Conservation (phyloP, 2,888 invertebrate species). For the Operophtera brumata region DNA sequence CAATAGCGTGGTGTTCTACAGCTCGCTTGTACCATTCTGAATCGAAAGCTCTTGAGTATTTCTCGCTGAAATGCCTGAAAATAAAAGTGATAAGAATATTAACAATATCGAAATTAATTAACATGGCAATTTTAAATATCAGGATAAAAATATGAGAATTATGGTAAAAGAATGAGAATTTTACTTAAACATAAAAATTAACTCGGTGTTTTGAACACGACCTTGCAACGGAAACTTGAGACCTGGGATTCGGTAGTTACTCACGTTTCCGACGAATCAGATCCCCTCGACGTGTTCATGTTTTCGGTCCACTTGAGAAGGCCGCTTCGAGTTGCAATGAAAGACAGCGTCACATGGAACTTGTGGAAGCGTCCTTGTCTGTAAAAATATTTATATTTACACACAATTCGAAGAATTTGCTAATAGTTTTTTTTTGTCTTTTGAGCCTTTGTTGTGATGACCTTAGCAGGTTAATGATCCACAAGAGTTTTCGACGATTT, state of each 20-base stretch:
- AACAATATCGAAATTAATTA: no score
- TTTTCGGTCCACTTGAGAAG: constrained; percentile 93
- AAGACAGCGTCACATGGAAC: constrained; percentile 91
- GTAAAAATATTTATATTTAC: constrained; percentile 67
- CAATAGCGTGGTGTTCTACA: constrained; percentile 92
- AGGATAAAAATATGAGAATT: not conserved
- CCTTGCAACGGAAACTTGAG: not conserved
- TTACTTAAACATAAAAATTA: no score
- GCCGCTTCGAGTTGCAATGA: constrained; percentile 95
- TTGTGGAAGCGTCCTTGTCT: constrained; percentile 92
- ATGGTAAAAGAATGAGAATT: no score
- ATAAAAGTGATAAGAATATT: not conserved
- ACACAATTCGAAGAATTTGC: not conserved
- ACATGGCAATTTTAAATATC: not conserved
- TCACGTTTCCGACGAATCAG: constrained; percentile 86
- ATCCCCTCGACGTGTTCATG: constrained; percentile 61
- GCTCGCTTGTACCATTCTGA: constrained; percentile 95
- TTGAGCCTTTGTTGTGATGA: not conserved
- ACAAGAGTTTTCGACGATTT: not conserved
- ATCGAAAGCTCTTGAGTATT: constrained; percentile 90
- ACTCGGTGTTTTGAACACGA: no score
- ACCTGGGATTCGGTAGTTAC: constrained; percentile 39
- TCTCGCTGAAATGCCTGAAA: constrained; percentile 89
- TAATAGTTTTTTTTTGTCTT: not conserved
- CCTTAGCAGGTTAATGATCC: not conserved